These are phyloP conservation scores for Penaeus japonicus DNA, from an alignment of 1,140 invertebrate species.

Conservation along the genomic window DNA sequence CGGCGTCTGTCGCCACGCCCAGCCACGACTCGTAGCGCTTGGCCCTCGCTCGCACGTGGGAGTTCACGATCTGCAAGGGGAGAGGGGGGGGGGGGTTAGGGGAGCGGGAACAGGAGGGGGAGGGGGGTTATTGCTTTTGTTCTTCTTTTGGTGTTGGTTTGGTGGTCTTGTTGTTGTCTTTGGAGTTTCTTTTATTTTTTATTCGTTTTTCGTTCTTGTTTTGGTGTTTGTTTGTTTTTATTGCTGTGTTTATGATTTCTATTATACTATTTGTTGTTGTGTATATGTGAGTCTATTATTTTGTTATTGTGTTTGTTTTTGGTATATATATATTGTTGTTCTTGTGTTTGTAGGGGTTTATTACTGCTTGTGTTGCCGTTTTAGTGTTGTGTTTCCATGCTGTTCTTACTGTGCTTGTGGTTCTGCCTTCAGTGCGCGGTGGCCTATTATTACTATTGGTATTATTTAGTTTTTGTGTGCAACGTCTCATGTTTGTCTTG, in stretches of 20 bases:
- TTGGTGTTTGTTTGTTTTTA: not conserved
- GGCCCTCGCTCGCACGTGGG: not conserved
- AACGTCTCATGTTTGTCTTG: too few species aligned
- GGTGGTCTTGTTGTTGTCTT: too few species aligned
- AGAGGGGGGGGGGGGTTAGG: too few species aligned
- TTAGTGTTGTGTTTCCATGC: too few species aligned
- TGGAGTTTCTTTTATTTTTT: not conserved
- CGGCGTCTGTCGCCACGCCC: conserved; percentile 1
- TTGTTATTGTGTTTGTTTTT: not conserved
- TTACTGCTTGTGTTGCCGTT: too few species aligned
- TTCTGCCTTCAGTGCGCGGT: too few species aligned
- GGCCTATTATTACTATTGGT: too few species aligned
- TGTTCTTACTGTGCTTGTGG: too few species aligned
- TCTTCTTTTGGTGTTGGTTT: too few species aligned
- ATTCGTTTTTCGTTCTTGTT: not conserved
- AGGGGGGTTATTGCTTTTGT: too few species aligned
- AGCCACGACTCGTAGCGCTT: conserved; percentile 23
- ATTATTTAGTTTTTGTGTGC: too few species aligned
- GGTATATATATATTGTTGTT: too few species aligned
- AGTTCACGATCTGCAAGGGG: conserved; percentile 22
- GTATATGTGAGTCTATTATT: not conserved
- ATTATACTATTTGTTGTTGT: not conserved
- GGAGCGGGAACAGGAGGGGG: not conserved
- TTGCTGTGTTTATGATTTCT: not conserved
- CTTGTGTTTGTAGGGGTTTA: not conserved